phyloP scores from a whole-genome alignment of 1,140 invertebrate species.

The Drosophila equinoxialis region DNA sequence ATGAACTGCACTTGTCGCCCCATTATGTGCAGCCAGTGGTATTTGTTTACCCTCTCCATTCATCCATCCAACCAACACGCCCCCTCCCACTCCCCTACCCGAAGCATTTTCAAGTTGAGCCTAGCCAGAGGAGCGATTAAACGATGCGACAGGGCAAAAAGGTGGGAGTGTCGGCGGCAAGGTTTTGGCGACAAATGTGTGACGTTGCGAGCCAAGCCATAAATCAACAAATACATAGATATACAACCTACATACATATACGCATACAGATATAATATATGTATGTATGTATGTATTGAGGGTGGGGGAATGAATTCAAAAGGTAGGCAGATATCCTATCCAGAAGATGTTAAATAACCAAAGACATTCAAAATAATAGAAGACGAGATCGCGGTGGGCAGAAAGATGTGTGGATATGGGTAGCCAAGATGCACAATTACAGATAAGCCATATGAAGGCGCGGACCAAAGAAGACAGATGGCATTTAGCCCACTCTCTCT shows the following conservation, averaged over 20 bases:
- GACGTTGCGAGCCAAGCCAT: conserved; percentile 54
- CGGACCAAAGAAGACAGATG: conserved; percentile 58
- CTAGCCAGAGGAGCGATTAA: conserved; percentile 9
- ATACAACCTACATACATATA: conserved; percentile 23
- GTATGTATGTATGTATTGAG: neutral
- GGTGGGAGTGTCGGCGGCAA: no score
- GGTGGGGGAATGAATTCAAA: no score
- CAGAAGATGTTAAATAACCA: conserved; percentile 20
- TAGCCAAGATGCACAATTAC: conserved; percentile 70
- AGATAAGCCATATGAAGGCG: conserved; percentile 60
- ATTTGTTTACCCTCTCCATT: conserved; percentile 13
- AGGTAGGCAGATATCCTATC: neutral
- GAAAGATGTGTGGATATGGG: neutral
- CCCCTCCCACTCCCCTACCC: no score
- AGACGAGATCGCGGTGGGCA: conserved; percentile 6
- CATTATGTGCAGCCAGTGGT: conserved; percentile 32
- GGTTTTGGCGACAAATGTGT: conserved; percentile 50
- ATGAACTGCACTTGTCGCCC: conserved; percentile 46
- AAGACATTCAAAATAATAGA: conserved; percentile 16
- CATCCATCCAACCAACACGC: no score
- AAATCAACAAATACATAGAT: conserved; percentile 63
- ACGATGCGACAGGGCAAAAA: neutral
- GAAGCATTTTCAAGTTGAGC: neutral
- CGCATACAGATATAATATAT: neutral
- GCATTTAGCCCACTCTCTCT: conserved; percentile 42